Base-by-base conservation (phyloP, 2,888 invertebrate genomes). In the Oxyteleia sp. region DNA sequence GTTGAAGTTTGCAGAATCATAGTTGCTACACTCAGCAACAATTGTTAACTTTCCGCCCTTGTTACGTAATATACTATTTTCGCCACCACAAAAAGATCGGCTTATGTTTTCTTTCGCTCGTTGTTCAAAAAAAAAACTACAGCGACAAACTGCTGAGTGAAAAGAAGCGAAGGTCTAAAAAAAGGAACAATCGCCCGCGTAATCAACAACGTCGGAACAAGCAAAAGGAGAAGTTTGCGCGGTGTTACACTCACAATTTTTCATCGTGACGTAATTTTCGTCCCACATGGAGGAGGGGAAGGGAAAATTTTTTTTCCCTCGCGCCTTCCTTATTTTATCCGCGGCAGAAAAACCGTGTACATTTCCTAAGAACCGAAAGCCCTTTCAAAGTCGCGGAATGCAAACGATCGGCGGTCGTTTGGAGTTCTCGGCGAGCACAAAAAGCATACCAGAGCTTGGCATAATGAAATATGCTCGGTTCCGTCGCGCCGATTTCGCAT, bases 391-490 rank as follows among this genome's bases (percentile, higher is more conserved):
- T 57, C n/a, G 18, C 26, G 35, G 18, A 26, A 49, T 38, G 55
- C 59, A 66, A 64, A 66, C 49, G 64, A 57, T 69, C 55, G 29
- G n/a, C 59, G 45, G 61, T 59, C 55, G 35, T 68, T 69, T 63
- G 69, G 47, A 29, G 53, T 51, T 68, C 23, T 32, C 26, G 57
- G 53, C 49, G 15, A 20, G 29, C 51, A 69, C 43, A 64, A 41
- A 84, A 76, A 84, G 51, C 45, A 38, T 41, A 51, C 69, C 71
- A 26, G 13, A 76, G 53, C n/a, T 66, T 49, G 57, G 49, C 64
- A 83, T 83, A 81, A 83, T 85, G 84, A 86, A 86, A 84, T 85
- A 82, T 69, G 43, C 72, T 43, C 15, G 35, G 51, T 64, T 43
- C n/a, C 59, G 47, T 41, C 43, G 45, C 53, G 49, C 75, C 53